Conservation (phyloP, 2,113 vertebrate genomes). For the Equus przewalskii region DNA sequence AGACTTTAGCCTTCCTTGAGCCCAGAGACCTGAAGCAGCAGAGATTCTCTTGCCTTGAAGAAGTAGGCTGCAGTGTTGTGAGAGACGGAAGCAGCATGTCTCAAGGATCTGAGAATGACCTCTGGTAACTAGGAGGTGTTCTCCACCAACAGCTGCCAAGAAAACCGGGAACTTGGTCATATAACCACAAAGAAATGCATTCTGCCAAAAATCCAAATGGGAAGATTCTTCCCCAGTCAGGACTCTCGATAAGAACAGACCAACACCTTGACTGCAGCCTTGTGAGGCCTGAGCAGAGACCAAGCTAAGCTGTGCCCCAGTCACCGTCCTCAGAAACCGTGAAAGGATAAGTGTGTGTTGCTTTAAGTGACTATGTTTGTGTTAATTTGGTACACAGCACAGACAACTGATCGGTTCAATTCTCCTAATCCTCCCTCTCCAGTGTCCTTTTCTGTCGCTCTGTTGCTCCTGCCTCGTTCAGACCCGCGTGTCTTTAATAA, state of each 20-base stretch:
- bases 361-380: background rate
- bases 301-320: background rate
- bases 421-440: background rate
- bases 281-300: background rate
- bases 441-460: background rate
- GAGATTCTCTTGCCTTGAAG: background rate
- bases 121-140: background rate
- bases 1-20: background rate
- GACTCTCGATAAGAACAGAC: background rate
- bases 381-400: background rate
- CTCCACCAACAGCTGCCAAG: background rate
- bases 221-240: background rate
- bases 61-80: background rate
- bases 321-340: background rate
- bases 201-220: background rate
- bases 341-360: background rate
- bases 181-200: background rate
- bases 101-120: background rate
- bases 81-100: background rate
- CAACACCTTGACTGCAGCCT: background rate
- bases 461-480: background rate
- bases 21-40: background rate
- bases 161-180: background rate
- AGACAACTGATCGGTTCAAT: background rate
- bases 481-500: background rate